Evolutionary conservation across 2,113 vertebrate genomes (phyloP).

Genomic region (Pavo muticus): DNA sequence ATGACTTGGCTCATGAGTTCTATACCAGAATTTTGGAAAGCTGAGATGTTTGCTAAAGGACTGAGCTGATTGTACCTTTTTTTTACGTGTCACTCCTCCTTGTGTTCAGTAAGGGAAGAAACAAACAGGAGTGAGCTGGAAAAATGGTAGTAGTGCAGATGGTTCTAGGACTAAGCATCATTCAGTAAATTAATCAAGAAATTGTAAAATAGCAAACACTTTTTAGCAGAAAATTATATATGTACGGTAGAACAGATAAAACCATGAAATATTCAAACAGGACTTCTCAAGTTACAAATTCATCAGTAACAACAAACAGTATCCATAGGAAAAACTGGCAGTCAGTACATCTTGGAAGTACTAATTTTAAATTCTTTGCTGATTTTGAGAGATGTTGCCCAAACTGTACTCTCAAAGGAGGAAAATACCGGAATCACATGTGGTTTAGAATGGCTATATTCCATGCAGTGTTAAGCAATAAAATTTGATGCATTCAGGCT

Average conservation of each 20-base stretch:
- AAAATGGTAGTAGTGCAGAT: not conserved
- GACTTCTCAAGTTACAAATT: fast-evolving
- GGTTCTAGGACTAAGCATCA: not conserved
- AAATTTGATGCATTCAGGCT: not conserved
- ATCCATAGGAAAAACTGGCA: not conserved
- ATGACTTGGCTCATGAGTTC: fast-evolving
- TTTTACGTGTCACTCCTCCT: not conserved
- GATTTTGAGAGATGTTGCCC: not conserved
- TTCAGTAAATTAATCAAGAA: not conserved
- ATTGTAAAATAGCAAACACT: not conserved
- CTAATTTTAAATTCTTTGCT: not conserved
- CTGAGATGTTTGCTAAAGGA: not conserved
- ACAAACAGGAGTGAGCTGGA: not conserved
- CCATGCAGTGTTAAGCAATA: not conserved
- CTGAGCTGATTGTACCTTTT: not conserved
- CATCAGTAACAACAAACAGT: not conserved
- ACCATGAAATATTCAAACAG: not conserved
- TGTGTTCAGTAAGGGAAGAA: not conserved
- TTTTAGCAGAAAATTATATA: not conserved
- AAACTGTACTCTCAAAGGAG: not conserved
- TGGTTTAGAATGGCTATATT: not conserved
- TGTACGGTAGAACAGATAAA: not conserved
- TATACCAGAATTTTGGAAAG: not conserved
- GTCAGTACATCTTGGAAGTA: not conserved
- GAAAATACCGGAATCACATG: not conserved